Evolutionary conservation across 2,888 invertebrate genomes (phyloP).

Genomic region (Drosophila meridiana): DNA sequence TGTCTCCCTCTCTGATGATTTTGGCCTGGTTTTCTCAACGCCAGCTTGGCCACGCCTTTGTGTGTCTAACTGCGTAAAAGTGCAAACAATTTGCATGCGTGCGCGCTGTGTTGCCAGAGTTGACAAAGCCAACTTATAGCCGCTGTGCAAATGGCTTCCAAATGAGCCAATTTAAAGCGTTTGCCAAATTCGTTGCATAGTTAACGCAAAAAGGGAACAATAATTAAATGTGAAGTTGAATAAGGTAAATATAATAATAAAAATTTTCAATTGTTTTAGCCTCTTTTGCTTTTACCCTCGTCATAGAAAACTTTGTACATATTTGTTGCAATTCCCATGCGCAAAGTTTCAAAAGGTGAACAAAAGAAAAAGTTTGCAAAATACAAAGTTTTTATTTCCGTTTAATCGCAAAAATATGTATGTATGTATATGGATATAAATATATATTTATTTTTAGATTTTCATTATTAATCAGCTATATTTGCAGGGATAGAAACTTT

Average conservation of each 20-base stretch:
- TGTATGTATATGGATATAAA: neutral
- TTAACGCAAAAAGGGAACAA: constrained; percentile 3
- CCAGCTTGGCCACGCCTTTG: constrained; percentile 64
- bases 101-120: constrained; percentile 6
- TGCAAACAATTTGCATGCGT: constrained; percentile 37
- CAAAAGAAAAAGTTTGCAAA: constrained; percentile 1
- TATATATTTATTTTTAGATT: neutral
- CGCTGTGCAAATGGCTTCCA: constrained; percentile 40
- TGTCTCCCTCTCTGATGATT: constrained; percentile 31
- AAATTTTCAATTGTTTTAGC: constrained; percentile 7
- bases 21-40: constrained; percentile 51
- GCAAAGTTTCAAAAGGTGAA: constrained; percentile 8
- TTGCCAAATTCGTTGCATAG: constrained; percentile 10
- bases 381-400: constrained; percentile 6
- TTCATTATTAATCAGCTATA: neutral
- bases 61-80: constrained; percentile 35
- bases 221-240: constrained; percentile 4
- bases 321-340: constrained; percentile 6
- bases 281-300: neutral
- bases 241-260: constrained; percentile 11
- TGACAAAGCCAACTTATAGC: constrained; percentile 59
- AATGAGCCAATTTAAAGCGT: constrained; percentile 51
- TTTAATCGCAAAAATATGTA: neutral
- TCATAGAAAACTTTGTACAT: neutral
- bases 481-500: no score